Conservation (phyloP, 2,113 vertebrate genomes). For the Romanogobio albipinnatus region DNA sequence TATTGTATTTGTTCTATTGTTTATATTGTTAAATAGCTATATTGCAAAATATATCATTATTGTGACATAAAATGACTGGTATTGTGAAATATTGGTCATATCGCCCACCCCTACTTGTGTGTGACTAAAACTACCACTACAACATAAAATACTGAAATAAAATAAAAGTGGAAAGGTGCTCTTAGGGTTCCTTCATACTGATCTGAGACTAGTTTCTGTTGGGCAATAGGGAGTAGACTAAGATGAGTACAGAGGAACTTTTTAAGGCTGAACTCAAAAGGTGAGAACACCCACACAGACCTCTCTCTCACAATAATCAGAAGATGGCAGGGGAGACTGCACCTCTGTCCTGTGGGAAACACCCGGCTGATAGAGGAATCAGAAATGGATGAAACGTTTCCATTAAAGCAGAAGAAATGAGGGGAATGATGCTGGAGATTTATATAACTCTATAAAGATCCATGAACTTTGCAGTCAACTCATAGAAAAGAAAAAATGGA, state of each 20-base stretch:
- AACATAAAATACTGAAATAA: neutral
- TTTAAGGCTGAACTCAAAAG: neutral
- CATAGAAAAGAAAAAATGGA: neutral
- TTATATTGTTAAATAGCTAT: neutral
- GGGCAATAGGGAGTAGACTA: neutral
- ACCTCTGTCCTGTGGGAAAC: constrained; percentile 66
- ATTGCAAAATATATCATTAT: neutral
- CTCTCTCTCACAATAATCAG: constrained; percentile 39
- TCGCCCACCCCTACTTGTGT: constrained; percentile 3
- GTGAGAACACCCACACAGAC: constrained; percentile 34
- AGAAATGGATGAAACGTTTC: constrained; percentile 28
- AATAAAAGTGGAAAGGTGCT: neutral
- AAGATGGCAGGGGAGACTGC: constrained; percentile 67
- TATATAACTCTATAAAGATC: neutral
- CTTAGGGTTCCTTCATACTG: neutral
- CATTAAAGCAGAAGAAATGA: constrained; percentile 15
- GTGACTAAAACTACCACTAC: neutral
- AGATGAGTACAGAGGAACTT: neutral
- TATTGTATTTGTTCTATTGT: neutral
- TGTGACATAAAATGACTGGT: neutral
- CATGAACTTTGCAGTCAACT: neutral
- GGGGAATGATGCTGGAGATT: neutral
- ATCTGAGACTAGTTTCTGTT: constrained; percentile 21
- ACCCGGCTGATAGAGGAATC: constrained; percentile 69
- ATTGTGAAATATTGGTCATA: neutral